Base-by-base conservation (phyloP, 2,113 vertebrate species). In the Chitala chitala region DNA sequence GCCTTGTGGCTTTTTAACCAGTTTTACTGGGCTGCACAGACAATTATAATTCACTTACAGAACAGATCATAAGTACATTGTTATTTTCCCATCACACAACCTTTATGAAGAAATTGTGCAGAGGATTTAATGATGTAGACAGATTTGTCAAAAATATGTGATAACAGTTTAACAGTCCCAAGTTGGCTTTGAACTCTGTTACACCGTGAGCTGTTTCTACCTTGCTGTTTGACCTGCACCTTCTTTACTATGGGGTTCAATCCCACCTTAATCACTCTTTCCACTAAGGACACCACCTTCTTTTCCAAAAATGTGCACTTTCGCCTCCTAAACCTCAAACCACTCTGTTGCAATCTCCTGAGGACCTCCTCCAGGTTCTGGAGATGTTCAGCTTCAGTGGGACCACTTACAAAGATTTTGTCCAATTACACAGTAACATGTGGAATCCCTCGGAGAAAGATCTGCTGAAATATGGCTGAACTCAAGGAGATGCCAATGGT, bases 391-490 rank as follows among this genome's bases (percentile, higher is more conserved):
- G n/a, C n/a, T 22, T 55, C 20, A 55, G 17, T 55, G 53, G 2
- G 17, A 7, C 53, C n/a, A 22, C 53, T 44, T 63, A 33, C 51
- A 15, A 75, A 51, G 9, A 24, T 22, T 8, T 68, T 17, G 7
- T 55, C 53, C 22, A 44, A 24, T 5, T 79, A 2, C 15, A 53
- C 64, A 13, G 10, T 73, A 42, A 75, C 51, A 10, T 55, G 50
- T 38, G 50, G 29, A 6, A 1, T 12, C 6, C 8, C 70, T 22
- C 8, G 31, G 20, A 51, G 33, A 22, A 72, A 17, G 9, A 7
- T 26, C 22, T 44, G n/a, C 38, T 63, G 36, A 29, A 50, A 61
- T 5, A 51, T 53, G 3, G 22, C 68, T 10, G 46, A 48, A 15
- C 42, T 44, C 2, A 40, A 68, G 36, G 40, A 68, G 0, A 68